These are phyloP conservation scores for Hydrolagus colliei DNA, from an alignment of 2,797 vertebrate genomes.

Conservation along the genomic window DNA sequence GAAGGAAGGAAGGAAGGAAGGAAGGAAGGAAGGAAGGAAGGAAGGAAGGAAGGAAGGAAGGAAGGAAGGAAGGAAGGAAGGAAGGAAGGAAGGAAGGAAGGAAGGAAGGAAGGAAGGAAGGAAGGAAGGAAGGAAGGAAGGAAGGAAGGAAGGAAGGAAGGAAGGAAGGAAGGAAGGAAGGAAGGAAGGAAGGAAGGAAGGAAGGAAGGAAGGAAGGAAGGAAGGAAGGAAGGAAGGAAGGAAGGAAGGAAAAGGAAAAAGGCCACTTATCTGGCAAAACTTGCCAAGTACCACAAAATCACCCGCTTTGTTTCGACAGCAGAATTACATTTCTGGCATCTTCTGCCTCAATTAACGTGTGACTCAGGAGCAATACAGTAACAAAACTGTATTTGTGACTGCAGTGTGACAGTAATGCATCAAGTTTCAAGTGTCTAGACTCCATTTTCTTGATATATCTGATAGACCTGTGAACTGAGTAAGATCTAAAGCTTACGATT, in stretches of 20 bases:
- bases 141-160: background rate
- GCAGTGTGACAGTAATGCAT: background rate
- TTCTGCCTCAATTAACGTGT: too few species aligned
- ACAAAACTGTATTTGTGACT: background rate
- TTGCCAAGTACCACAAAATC: background rate
- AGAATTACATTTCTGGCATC: too few species aligned
- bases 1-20: background rate
- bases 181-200: background rate
- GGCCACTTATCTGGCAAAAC: background rate
- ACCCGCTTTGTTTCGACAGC: background rate
- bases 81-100: background rate
- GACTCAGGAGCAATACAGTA: background rate
- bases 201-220: background rate
- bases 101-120: background rate
- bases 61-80: background rate
- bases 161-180: background rate
- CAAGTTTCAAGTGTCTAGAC: background rate
- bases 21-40: background rate
- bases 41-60: background rate
- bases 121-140: background rate
- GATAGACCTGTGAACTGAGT: background rate
- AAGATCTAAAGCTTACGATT: background rate
- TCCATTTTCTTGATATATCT: conserved; percentile 9
- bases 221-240: background rate
- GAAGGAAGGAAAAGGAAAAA: background rate